phyloP scores from a whole-genome alignment of 2,113 vertebrate genomes.

The Raja brachyura region DNA sequence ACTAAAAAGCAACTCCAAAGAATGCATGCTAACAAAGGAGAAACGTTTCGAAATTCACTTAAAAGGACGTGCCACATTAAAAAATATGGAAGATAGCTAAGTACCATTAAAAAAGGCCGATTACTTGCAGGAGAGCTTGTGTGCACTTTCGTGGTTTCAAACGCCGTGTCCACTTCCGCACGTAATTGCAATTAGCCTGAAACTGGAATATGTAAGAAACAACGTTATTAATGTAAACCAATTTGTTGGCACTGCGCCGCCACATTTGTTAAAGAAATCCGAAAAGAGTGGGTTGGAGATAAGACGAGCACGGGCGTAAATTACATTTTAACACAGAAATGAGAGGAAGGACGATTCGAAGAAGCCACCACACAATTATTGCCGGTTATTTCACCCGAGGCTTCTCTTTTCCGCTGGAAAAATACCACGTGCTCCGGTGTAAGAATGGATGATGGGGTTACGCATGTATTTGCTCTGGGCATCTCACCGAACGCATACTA shows the following conservation, averaged over 20 bases:
- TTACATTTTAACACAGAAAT: no score
- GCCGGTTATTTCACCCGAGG: not conserved
- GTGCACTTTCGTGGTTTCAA: not conserved
- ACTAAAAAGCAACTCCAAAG: not conserved
- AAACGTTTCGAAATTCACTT: not conserved
- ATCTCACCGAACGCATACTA: not conserved
- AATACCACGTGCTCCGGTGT: slow-evolving; percentile 14
- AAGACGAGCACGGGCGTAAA: not conserved
- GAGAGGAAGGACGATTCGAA: not conserved
- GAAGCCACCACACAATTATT: not conserved
- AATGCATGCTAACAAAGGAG: not conserved
- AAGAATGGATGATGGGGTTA: not conserved
- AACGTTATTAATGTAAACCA: not conserved
- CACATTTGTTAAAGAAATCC: not conserved
- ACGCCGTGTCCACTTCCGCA: slow-evolving; percentile 2
- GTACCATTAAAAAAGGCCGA: not conserved
- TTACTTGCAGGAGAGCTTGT: not conserved
- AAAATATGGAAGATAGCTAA: not conserved
- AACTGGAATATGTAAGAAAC: not conserved
- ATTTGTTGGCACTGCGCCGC: not conserved
- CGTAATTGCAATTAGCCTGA: not conserved
- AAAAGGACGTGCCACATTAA: not conserved
- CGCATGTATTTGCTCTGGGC: not conserved
- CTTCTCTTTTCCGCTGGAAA: slow-evolving; percentile 28
- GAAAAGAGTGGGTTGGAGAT: not conserved